These are phyloP conservation scores for Acrocyrtus sp. DNA, from an alignment of 2,888 invertebrate species.

Conservation along the genomic window DNA sequence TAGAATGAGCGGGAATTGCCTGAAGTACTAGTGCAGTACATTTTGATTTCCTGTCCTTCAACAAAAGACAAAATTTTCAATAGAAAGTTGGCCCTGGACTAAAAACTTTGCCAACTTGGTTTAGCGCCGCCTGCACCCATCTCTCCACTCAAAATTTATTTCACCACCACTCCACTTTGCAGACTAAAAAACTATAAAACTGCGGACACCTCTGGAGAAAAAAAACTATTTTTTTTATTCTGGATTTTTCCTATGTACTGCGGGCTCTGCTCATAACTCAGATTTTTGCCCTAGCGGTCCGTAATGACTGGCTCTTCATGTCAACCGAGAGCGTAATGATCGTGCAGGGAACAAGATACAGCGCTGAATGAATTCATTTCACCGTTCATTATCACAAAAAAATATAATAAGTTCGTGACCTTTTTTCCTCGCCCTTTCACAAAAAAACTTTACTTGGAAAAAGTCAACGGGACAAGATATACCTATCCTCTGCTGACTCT, in stretches of 20 bases:
- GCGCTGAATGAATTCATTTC: too few species aligned
- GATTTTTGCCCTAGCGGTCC: too few species aligned
- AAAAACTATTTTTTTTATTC: too few species aligned
- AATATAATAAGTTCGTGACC: too few species aligned
- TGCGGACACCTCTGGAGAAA: too few species aligned
- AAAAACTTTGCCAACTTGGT: neutral
- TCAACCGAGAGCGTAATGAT: too few species aligned
- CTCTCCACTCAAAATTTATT: neutral
- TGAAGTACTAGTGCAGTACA: too few species aligned
- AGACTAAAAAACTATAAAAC: too few species aligned
- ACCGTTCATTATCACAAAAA: neutral
- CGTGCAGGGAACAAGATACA: too few species aligned
- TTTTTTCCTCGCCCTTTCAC: neutral
- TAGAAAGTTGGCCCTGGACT: neutral
- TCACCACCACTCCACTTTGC: neutral
- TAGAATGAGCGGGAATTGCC: conserved; percentile 23
- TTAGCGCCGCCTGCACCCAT: too few species aligned
- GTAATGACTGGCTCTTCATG: too few species aligned
- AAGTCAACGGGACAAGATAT: conserved; percentile 9
- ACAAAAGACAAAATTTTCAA: neutral
- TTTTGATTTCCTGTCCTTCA: neutral
- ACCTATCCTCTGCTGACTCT: neutral
- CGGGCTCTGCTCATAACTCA: neutral
- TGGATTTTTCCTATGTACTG: neutral
- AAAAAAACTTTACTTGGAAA: neutral